phyloP scores from a whole-genome alignment of 2,113 vertebrate genomes.

The Mus spicilegus region DNA sequence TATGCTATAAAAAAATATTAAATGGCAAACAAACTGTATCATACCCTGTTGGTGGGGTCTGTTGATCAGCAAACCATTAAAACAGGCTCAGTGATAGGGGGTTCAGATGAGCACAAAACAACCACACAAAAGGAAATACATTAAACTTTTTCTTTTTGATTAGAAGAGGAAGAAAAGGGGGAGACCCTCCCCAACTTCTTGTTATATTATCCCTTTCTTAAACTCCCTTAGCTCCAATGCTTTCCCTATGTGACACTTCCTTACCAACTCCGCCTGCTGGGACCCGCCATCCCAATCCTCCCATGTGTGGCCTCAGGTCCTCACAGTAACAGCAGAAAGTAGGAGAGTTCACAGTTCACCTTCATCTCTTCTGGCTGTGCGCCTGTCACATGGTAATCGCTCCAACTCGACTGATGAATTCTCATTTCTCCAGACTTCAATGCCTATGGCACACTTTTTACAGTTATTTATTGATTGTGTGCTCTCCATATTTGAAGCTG shows the following conservation, averaged over 20 bases:
- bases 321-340: not conserved
- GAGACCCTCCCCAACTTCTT: not conserved
- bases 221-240: not conserved
- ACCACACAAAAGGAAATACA: not conserved
- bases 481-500: not conserved
- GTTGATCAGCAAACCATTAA: not conserved
- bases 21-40: not conserved
- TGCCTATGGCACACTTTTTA: not conserved
- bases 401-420: not conserved
- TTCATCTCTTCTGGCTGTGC: not conserved
- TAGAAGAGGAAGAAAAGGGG: not conserved
- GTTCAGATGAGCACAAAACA: not conserved
- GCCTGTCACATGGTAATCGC: not conserved
- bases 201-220: not conserved
- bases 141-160: not conserved
- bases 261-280: not conserved
- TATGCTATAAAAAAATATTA: not conserved
- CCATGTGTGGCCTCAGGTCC: not conserved
- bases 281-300: not conserved
- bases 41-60: not conserved
- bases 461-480: not conserved
- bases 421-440: not conserved
- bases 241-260: not conserved
- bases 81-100: not conserved
- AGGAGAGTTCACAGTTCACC: not conserved